Base-by-base conservation (phyloP, 2,797 vertebrate species). In the Myotis daubentonii region DNA sequence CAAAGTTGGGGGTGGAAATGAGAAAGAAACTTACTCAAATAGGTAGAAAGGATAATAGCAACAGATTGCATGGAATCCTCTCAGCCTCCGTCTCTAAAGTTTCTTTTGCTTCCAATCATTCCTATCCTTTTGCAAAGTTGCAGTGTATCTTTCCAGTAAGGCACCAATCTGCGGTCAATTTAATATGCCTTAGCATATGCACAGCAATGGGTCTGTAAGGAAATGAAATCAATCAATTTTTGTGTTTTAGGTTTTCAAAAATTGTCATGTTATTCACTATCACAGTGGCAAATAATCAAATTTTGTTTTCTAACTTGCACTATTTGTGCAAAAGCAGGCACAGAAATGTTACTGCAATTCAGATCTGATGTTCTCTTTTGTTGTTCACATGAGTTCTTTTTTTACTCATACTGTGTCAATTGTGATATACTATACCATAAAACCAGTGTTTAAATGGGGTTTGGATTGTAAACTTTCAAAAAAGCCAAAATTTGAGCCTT, bases 61-160 rank as follows among this genome's bases (percentile, higher is more conserved):
- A 62, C 66, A 36, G 9, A n/a, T 93, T 90, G n/a, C 20, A 20
- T 38, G 36, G 22, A 75, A 65, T 81, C 2, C 8, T 17, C 15
- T 72, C 70, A 76, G 16, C 80, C 47, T 88, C 33, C 84, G 3
- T 87, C 28, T 86, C 17, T 88, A 51, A 74, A 57, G 8, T 51
- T 90, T 72, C 30, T 94, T 85, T 76, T 84, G 4, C 38, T 28
- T 72, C 51, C 8, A 30, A 10, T 62, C 38, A 65, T 93, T 55
- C 33, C 36, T 76, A 84, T 78, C 13, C 10, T 81, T 94, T 87
- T n/a, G 55, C 15, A 72, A 66, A 91, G 15, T 22, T 87, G 30
- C 28, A 71, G 0, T 93, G 49, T 76, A 94, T 94, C 72, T 93
- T 62, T 74, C 60, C 55, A 68, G 20, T 82, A 93, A 79, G 53